phyloP scores from a whole-genome alignment of 2,113 vertebrate species.

The Corvus cornix region DNA sequence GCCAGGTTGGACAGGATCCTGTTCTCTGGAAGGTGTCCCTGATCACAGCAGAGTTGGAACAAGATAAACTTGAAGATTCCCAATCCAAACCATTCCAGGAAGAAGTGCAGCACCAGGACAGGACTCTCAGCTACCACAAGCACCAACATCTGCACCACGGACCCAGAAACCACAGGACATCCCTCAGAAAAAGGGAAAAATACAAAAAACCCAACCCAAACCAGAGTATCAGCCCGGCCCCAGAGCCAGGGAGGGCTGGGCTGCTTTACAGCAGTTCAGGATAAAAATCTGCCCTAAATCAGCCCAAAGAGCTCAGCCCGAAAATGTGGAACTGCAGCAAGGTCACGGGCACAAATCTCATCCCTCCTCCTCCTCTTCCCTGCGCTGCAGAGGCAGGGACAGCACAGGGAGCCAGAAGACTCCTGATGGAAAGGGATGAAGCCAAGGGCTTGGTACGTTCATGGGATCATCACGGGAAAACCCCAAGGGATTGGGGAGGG shows the following conservation, averaged over 20 bases:
- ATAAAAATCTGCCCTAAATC: not conserved
- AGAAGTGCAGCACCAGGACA: rapidly evolving
- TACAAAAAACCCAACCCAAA: not conserved
- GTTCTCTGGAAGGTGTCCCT: rapidly evolving
- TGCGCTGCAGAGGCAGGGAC: rapidly evolving
- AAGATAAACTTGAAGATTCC: not conserved
- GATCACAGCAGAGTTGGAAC: not conserved
- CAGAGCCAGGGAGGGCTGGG: not conserved
- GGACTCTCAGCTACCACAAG: rapidly evolving
- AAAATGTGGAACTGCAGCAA: not conserved
- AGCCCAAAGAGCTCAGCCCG: not conserved
- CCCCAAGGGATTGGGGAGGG: not conserved
- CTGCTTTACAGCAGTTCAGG: rapidly evolving
- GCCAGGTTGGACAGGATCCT: not conserved
- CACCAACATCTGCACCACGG: not conserved
- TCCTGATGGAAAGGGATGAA: not conserved
- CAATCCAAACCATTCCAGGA: not conserved
- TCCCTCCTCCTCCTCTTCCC: not conserved
- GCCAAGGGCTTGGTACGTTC: not conserved
- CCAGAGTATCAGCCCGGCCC: rapidly evolving
- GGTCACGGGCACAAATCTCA: rapidly evolving
- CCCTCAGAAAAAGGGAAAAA: not conserved
- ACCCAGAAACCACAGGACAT: not conserved
- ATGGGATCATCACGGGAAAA: not conserved
- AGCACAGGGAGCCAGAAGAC: not conserved